These are phyloP conservation scores for Macroramphosus scolopax DNA, from an alignment of 2,797 vertebrate species.

Conservation along the genomic window DNA sequence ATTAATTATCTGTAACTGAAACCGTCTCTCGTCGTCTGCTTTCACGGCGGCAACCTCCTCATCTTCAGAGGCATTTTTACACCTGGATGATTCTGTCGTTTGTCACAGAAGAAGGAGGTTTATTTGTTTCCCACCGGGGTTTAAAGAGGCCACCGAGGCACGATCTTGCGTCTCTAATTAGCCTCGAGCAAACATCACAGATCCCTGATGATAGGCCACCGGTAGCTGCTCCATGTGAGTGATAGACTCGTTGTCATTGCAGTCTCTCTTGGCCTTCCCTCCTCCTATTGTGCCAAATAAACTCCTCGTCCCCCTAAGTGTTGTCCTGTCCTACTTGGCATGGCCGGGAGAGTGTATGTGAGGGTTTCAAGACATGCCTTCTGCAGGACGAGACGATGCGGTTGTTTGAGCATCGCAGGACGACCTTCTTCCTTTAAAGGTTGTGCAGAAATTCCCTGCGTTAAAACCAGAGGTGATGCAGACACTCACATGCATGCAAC, in stretches of 20 bases:
- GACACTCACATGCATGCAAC: background rate
- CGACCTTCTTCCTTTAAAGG: constrained; percentile 24
- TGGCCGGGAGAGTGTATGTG: constrained; percentile 41
- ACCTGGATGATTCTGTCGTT: background rate
- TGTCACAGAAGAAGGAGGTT: constrained; percentile 14
- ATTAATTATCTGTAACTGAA: no score
- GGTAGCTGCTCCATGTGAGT: constrained; percentile 34
- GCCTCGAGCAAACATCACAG: constrained; percentile 41
- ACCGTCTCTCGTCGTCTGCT: no score
- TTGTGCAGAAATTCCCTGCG: no score
- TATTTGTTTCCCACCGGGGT: constrained; percentile 15
- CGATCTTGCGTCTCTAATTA: constrained; percentile 51
- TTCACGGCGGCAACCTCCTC: no score
- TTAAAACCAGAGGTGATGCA: constrained; percentile 22
- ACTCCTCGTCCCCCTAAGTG: constrained; percentile 62
- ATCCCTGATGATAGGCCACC: constrained; percentile 37
- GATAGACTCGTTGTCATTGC: constrained; percentile 36
- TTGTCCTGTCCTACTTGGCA: constrained; percentile 74
- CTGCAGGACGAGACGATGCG: constrained; percentile 30
- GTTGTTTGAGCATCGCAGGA: constrained; percentile 28
- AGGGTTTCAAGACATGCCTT: constrained; percentile 41
- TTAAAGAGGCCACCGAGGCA: constrained; percentile 35
- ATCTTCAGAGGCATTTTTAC: no score
- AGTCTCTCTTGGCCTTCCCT: constrained; percentile 42
- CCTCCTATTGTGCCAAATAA: constrained; percentile 63